phyloP scores from a whole-genome alignment of 2,113 vertebrate genomes.

The Sebastes fasciatus region DNA sequence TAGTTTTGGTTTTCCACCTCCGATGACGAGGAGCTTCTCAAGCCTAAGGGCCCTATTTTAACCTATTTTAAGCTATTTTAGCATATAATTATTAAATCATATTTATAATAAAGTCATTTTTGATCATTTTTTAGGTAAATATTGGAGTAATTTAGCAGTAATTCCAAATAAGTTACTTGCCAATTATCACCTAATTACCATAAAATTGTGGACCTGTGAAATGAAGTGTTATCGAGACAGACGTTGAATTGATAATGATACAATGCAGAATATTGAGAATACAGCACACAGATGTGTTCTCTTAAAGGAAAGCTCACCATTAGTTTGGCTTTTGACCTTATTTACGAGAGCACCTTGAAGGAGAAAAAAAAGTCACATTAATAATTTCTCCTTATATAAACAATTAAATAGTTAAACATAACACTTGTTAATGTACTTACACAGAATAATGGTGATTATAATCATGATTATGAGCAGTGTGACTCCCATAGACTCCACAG shows the following conservation, averaged over 20 bases:
- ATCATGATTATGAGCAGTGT: conserved; percentile 18
- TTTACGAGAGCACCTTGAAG: conserved; percentile 22
- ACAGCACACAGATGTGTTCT: background rate
- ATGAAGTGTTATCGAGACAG: background rate
- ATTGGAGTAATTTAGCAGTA: no score
- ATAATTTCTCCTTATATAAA: background rate
- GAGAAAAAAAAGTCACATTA: background rate
- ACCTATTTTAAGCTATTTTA: no score
- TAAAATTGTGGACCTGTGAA: no score
- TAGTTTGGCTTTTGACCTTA: background rate
- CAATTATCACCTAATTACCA: no score
- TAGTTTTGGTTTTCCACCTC: no score
- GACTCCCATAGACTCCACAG: background rate
- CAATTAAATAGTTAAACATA: background rate
- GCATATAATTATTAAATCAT: no score
- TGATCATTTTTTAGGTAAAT: no score
- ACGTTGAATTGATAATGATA: rapidly evolving
- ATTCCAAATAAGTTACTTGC: no score
- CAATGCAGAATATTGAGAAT: background rate
- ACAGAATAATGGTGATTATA: conserved; percentile 18
- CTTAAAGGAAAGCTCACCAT: conserved; percentile 5
- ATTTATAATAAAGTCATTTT: no score
- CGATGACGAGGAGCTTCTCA: no score
- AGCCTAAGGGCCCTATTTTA: no score
- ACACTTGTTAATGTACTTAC: conserved; percentile 47